Evolutionary conservation across 2,888 invertebrate species (phyloP), one percentile per base, ranked within the genome.

Genomic region (Poecilobothrus nobilitatus): DNA sequence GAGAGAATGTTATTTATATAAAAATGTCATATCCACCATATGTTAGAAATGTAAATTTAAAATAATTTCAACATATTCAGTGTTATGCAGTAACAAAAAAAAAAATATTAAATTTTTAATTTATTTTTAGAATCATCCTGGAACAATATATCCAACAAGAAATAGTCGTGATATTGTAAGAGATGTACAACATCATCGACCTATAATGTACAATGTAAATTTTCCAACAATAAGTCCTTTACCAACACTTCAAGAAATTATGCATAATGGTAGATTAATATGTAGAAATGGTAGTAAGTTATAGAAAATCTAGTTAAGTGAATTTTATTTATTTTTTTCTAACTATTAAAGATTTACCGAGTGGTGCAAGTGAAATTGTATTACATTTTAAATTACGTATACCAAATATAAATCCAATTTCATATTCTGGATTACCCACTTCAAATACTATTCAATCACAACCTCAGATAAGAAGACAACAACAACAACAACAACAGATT

Each of bases 161-260:
- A 73, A 75, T 66, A 74, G 76, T 8, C 72, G 76, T 1, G 71
- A 73, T 9, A 74, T 75, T 9, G 73, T 74, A 15, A 70, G 68
- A 2, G 74, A 75, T 62, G 69, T 79, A 22, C 71, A 72, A 9
- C 71, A 77, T 41, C 76, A 80, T 4, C 74, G 74, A 37, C 80
- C 83, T 0, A 75, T 86, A 4, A 71, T 74, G 10, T 89, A 88
- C 76, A 81, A 83, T 34, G 82, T 89, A 0, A 81, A 83, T 72
- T 89, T 89, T 75, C 88, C 89, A 0, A 80, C 85, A 21, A 81
- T 81, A 15, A 82, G 81, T 22, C 84, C 85, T 0, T 68, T 86
- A 64, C 89, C 89, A 0, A 83, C 82, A 73, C 78, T 89, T 3
- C 87, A 86, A 0, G 77, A 81, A 62, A 83, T 89, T 22, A 76